Conservation (phyloP, 2,888 invertebrate species). For the Orthosia gothica region DNA sequence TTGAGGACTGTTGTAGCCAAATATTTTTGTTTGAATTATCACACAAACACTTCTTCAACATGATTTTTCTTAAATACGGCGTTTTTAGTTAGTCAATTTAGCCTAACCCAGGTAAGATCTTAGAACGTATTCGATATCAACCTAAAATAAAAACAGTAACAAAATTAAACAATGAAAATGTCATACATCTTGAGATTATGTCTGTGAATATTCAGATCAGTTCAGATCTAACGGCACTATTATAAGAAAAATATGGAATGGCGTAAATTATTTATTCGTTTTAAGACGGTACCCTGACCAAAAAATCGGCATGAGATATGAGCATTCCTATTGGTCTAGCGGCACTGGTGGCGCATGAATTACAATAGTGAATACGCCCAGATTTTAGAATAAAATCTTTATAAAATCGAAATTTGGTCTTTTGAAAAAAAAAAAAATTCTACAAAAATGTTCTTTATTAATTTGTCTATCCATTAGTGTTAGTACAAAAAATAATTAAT, state of each 20-base stretch:
- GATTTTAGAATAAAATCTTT: too few relatives aligned
- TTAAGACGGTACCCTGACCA: too few relatives aligned
- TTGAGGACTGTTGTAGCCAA: background rate
- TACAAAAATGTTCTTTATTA: too few relatives aligned
- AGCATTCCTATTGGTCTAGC: too few relatives aligned
- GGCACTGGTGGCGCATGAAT: too few relatives aligned
- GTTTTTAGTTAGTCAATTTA: conserved; percentile 4
- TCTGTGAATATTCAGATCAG: conserved; percentile 43
- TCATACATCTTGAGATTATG: conserved; percentile 43
- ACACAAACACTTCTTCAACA: conserved; percentile 1
- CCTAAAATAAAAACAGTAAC: conserved; percentile 37
- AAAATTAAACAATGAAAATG: conserved; percentile 26
- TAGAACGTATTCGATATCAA: conserved; percentile 13
- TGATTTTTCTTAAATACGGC: background rate
- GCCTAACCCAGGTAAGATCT: background rate
- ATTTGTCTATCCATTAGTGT: too few relatives aligned
- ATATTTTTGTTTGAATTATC: background rate
- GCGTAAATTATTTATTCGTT: background rate
- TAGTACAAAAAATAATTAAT: too few relatives aligned
- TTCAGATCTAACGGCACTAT: conserved; percentile 43
- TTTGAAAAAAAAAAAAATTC: too few relatives aligned
- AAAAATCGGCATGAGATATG: too few relatives aligned
- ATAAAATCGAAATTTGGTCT: too few relatives aligned
- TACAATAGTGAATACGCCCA: too few relatives aligned
- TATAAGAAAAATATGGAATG: conserved; percentile 25